Evolutionary conservation across 2,888 invertebrate genomes (phyloP), one percentile per base, ranked within the genome.

Genomic region (Tenthredo livida): DNA sequence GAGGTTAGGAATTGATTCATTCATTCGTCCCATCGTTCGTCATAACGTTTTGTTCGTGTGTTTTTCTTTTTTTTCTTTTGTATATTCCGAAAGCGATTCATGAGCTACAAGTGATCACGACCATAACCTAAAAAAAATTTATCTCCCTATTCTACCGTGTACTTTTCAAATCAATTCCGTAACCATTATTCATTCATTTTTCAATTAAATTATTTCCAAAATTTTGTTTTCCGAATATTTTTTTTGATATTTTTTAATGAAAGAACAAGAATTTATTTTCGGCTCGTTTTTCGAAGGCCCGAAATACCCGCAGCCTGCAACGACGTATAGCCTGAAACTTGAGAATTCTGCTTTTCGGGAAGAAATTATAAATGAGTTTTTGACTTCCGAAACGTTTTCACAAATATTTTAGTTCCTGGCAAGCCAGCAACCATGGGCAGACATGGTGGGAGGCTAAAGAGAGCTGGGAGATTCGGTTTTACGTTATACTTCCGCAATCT

Each of bases 331-430:
- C 70, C 21, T 43, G 40, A 43, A 43, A 73, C 40, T 73, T 21
- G 9, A 29, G 40, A 15, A 33, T 33, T 67, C 72, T 73, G 43
- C 25, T 73, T 43, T 29, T n/a, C 43, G 25, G 43, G n/a, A 21
- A 12, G 72, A 73, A 73, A 73, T 73, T 43, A 73, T 73, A 43
- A 73, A 73, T 40, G 43, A 73, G 72, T 73, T 73, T 43, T 73
- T 43, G 40, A 73, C 40, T 73, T 21, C 5, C n/a, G 43, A 73
- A 43, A 43, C 72, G 43, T 43, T 73, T 73, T 43, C 72, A 43
- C 72, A 73, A 73, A 73, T 73, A 73, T 73, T 73, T 73, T n/a
- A 73, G n/a, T 33, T 67, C 33, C 67, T 29, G 33, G 67, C 67
- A 33, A 12, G 33, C 29, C 29, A 17, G 67, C 33, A 67, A 15